phyloP scores from a whole-genome alignment of 2,797 vertebrate genomes.

The Pampus argenteus region DNA sequence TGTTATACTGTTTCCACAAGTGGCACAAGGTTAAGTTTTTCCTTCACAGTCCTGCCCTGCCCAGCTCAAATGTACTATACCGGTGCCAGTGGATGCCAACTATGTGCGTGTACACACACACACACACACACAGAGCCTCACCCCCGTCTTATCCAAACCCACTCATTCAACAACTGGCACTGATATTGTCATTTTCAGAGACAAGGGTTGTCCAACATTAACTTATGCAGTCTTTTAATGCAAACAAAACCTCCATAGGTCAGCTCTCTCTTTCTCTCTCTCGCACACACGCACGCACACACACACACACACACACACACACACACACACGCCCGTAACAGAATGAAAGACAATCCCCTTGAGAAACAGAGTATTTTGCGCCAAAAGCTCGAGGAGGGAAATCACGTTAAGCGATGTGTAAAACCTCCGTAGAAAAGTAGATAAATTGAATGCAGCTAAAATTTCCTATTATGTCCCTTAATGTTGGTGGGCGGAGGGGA shows the following conservation, averaged over 20 bases:
- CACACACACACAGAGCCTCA: constrained; percentile 30
- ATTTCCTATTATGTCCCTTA: constrained; percentile 82
- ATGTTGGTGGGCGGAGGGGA: constrained; percentile 49
- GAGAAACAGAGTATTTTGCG: constrained; percentile 71
- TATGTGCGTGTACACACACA: constrained; percentile 21
- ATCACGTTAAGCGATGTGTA: constrained; percentile 82
- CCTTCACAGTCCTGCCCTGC: constrained; percentile 53
- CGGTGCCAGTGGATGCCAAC: constrained; percentile 49
- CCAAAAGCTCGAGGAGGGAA: constrained; percentile 72
- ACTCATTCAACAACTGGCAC: constrained; percentile 45
- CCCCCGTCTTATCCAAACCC: constrained; percentile 10
- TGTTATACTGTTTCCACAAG: constrained; percentile 56
- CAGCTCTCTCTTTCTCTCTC: constrained; percentile 23
- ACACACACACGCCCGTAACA: constrained; percentile 26
- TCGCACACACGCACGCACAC: constrained; percentile 22
- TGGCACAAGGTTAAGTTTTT: constrained; percentile 60
- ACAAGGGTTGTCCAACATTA: constrained; percentile 32
- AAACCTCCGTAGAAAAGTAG: constrained; percentile 79
- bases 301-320: constrained; percentile 10
- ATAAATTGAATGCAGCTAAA: constrained; percentile 81
- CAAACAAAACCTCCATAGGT: constrained; percentile 45
- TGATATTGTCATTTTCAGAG: constrained; percentile 42
- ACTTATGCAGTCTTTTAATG: constrained; percentile 17
- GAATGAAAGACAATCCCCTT: constrained; percentile 81
- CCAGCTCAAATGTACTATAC: constrained; percentile 47